These are phyloP conservation scores for Nemoura dubitans DNA, from an alignment of 2,888 invertebrate genomes.

Conservation along the genomic window DNA sequence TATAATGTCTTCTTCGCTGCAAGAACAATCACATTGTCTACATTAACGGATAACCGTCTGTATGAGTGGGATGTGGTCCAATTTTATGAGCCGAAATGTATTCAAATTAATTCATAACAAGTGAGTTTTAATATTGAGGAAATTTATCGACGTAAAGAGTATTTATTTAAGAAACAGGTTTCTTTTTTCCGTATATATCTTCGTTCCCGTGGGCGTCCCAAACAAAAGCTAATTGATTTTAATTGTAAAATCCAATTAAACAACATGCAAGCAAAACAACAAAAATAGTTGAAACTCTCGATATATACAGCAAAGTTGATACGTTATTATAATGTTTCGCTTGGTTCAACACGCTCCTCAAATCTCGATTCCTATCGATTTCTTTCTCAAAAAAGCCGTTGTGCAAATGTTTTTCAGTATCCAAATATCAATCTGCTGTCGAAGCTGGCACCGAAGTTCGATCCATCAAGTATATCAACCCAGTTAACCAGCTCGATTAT, in stretches of 20 bases:
- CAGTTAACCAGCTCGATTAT: neutral
- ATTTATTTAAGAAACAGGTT: neutral
- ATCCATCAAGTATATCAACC: neutral
- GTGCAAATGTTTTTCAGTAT: neutral
- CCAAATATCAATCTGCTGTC: constrained; percentile 12
- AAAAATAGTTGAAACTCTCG: neutral
- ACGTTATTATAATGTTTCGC: neutral
- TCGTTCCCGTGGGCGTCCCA: neutral
- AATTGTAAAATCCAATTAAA: constrained; percentile 4
- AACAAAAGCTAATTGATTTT: constrained; percentile 12
- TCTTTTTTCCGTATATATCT: neutral
- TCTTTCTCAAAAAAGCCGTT: neutral
- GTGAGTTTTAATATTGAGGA: neutral
- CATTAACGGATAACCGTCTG: neutral
- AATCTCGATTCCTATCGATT: neutral
- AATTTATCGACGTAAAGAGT: neutral
- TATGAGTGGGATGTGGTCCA: neutral
- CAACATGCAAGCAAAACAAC: neutral
- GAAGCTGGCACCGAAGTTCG: neutral
- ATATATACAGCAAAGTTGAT: neutral
- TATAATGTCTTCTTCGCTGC: neutral
- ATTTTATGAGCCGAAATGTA: neutral
- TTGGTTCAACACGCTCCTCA: neutral
- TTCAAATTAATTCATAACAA: neutral
- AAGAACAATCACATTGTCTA: neutral